Conservation (phyloP, 1,140 invertebrate species). For the Orius laevigatus region DNA sequence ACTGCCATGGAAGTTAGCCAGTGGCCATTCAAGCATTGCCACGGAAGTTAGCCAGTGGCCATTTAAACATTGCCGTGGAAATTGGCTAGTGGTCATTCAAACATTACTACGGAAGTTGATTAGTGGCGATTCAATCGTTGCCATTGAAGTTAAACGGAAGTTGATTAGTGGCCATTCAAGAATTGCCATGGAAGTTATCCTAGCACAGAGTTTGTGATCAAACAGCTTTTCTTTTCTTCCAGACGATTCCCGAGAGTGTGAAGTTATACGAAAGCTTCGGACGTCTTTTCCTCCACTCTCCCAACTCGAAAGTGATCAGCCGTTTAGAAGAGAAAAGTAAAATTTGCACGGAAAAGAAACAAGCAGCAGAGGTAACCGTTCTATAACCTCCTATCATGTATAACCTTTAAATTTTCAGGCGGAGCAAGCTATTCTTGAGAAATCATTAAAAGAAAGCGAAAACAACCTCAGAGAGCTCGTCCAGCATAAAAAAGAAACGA, state of each 20-base stretch:
- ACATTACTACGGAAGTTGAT: no score
- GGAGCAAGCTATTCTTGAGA: conserved; percentile 58
- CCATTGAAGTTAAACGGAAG: no score
- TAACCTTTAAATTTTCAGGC: conserved; percentile 32
- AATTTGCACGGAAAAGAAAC: not conserved
- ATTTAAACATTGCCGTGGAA: no score
- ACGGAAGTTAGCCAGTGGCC: no score
- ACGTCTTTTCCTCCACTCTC: not conserved
- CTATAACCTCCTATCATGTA: not conserved
- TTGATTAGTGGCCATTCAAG: no score
- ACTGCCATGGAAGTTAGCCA: no score
- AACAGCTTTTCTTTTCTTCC: not conserved
- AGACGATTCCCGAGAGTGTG: not conserved
- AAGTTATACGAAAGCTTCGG: not conserved
- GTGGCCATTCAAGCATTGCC: no score
- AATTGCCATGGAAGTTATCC: no score
- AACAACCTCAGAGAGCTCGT: conserved; percentile 74
- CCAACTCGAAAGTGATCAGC: not conserved
- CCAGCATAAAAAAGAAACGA: conserved; percentile 41
- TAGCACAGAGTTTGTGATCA: not conserved
- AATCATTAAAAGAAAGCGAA: conserved; percentile 66
- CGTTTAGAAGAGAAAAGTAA: not conserved
- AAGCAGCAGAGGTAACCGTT: not conserved
- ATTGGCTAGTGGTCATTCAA: no score
- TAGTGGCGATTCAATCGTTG: no score